Base-by-base conservation (phyloP, 2,888 invertebrate species). In the Kuschelorhynchus macadamiae region DNA sequence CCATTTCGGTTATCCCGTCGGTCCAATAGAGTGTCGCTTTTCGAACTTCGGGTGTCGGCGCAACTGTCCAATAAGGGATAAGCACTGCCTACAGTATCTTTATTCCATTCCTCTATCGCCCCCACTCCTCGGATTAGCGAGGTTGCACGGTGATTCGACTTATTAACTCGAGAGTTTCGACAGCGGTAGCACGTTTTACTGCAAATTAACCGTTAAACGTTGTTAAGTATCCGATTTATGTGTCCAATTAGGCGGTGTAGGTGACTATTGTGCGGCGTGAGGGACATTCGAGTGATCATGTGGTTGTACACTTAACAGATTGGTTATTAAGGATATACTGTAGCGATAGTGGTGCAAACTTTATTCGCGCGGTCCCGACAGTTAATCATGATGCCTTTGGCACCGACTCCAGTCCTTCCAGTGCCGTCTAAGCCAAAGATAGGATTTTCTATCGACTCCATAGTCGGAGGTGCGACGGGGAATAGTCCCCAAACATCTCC, bases 371-470 rank as follows among this genome's bases (percentile, higher is more conserved):
- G 44, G 62, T 44, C 21, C 21, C 33, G 62, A 46, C 17, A 62
- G 16, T 55, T 59, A 49, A 55, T 49, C 88, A 95, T 95, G 95
- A 94, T 95, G 95, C 95, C 95, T 87, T 90, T 95, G 89, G 94
- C 95, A 90, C 94, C 94, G 88, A 94, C 94, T 84, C 93, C 94
- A 87, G 92, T 94, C 85, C 92, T 93, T 85, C 92, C 94, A 86
- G 92, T 95, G 88, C 93, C 94, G 82, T 92, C 92, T 78, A 95
- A 94, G 86, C 95, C 96, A 76, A 96, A 95, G 86, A 93, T 96
- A 83, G 96, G 95, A 80, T 96, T 96, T 83, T 95, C 94, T 81
- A 96, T 96, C 85, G 96, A 96, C 87, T 94, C 95, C 80, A 95
- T 96, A 81, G 95, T 96, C 70, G 95, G 95, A 76, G 92, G 91